phyloP scores from a whole-genome alignment of 2,888 invertebrate genomes.

The Bruchidius siliquastri region DNA sequence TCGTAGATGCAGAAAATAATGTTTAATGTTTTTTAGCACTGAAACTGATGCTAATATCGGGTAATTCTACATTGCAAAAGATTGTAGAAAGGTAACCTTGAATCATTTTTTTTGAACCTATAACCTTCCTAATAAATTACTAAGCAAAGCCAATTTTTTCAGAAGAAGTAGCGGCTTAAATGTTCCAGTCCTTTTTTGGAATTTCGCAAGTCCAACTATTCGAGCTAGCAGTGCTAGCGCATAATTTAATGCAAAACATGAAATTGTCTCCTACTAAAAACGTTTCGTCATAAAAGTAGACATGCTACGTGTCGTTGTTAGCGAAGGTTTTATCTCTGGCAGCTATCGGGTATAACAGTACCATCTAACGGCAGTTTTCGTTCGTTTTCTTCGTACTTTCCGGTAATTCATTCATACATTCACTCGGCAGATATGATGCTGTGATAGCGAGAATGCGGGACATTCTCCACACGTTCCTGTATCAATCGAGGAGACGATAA shows the following conservation, averaged over 20 bases:
- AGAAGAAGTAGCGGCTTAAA: too few species aligned
- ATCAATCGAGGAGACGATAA: neutral
- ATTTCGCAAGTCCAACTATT: too few species aligned
- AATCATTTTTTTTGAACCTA: too few species aligned
- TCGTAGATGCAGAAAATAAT: too few species aligned
- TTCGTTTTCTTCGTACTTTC: neutral
- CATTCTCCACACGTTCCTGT: neutral
- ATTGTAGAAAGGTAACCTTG: too few species aligned
- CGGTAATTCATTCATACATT: neutral
- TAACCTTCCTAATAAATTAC: too few species aligned
- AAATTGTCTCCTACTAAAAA: neutral
- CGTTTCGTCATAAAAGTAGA: neutral
- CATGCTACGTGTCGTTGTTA: neutral
- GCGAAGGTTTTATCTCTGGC: neutral
- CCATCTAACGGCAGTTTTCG: neutral
- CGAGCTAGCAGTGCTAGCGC: neutral
- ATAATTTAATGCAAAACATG: neutral
- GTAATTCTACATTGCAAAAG: too few species aligned
- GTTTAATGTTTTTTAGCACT: too few species aligned
- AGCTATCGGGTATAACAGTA: neutral
- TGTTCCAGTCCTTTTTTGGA: too few species aligned
- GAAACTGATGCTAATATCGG: too few species aligned
- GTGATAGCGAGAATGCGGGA: neutral
- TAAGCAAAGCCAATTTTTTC: too few species aligned
- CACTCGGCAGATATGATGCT: neutral